phyloP scores from a whole-genome alignment of 2,113 vertebrate genomes.

The Trichechus manatus region DNA sequence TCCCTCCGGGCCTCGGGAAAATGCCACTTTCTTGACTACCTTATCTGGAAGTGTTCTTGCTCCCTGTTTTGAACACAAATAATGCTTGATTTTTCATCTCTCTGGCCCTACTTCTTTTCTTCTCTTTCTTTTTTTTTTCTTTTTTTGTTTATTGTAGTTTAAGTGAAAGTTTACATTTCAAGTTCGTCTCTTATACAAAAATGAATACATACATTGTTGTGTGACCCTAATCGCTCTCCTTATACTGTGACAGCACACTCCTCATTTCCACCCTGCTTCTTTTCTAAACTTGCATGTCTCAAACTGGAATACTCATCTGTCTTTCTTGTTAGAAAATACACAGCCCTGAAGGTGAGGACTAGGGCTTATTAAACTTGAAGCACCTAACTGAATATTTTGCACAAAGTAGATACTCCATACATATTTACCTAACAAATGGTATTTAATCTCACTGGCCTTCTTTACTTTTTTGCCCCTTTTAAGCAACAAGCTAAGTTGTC shows the following conservation, averaged over 20 bases:
- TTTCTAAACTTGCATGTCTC: not conserved
- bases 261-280: not conserved
- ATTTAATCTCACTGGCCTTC: not conserved
- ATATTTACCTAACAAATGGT: not conserved
- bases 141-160: no score
- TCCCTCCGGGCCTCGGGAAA: not conserved
- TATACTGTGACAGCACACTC: no score
- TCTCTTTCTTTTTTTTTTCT: no score
- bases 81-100: not conserved
- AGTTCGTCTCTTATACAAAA: no score
- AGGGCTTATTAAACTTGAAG: not conserved
- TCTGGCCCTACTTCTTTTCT: not conserved
- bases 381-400: not conserved
- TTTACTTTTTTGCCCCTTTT: not conserved
- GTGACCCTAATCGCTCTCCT: no score
- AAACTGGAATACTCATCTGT: not conserved
- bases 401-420: not conserved
- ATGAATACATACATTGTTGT: no score
- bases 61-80: not conserved
- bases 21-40: not conserved
- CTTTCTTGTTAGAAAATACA: not conserved
- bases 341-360: not conserved
- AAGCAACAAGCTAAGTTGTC: constrained; percentile 48
- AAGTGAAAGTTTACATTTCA: no score
- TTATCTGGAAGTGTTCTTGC: not conserved